Conservation (phyloP, 2,113 vertebrate genomes). For the Spheniscus mendiculus region DNA sequence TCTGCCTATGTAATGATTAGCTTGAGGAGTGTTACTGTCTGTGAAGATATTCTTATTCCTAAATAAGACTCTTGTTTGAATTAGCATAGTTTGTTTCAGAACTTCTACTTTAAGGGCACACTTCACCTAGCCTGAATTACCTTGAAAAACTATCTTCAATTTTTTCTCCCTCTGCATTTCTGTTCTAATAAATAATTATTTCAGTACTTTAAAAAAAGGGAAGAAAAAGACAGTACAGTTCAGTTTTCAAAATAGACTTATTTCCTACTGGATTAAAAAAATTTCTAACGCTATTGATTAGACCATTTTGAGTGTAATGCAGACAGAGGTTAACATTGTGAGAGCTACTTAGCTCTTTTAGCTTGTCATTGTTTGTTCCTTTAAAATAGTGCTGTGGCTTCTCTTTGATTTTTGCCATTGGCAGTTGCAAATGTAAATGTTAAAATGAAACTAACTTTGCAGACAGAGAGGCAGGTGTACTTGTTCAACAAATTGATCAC, state of each 20-base stretch:
- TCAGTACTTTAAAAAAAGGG: not conserved
- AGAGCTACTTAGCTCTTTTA: not conserved
- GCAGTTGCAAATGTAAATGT: conserved; percentile 16
- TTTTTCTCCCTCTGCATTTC: rapidly evolving
- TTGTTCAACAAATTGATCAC: conserved; percentile 1
- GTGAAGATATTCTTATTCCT: not conserved
- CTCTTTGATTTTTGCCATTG: conserved; percentile 18
- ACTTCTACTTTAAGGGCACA: not conserved
- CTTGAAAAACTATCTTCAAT: not conserved
- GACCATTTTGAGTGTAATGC: not conserved
- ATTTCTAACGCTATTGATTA: not conserved
- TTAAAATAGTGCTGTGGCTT: not conserved
- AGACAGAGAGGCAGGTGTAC: not conserved
- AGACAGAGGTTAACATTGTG: not conserved
- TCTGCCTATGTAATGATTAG: not conserved
- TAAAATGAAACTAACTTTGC: not conserved
- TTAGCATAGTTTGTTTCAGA: not conserved
- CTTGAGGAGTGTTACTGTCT: not conserved
- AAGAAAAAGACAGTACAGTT: not conserved
- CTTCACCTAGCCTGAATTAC: not conserved
- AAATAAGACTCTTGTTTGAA: not conserved
- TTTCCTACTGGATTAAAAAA: not conserved
- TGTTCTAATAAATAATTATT: not conserved
- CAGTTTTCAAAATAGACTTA: not conserved
- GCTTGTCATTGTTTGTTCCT: not conserved